Evolutionary conservation across 2,888 invertebrate genomes (phyloP), one percentile per base, ranked within the genome.

Genomic region (Melieria picta): DNA sequence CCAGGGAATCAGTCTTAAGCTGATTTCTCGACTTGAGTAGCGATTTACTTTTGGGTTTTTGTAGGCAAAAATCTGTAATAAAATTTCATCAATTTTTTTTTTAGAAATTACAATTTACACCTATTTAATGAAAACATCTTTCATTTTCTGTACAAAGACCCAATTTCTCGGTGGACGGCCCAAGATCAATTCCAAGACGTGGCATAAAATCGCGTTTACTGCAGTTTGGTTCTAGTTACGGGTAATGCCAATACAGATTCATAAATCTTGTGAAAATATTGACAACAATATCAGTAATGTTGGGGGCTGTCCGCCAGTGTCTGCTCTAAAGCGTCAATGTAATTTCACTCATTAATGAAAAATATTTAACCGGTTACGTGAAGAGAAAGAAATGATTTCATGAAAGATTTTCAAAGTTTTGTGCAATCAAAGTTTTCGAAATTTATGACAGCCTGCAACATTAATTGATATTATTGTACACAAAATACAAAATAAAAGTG

Each of bases 161-260:
- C 78, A 89, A 89, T 83, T 87, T 88, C 84, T 90, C 90, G 85
- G 92, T 91, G 89, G 93, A 93, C 90, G 93, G 93, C 89, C 92
- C 93, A 89, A 93, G 93, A 91, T 93, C 94, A 90, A 91, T 94
- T 91, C 94, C 94, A 88, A 92, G 93, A 87, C 93, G 94, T 88
- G 94, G 94, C 87, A 93, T 94, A 89, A 95, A 94, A 89, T 95
- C 95, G 85, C 93, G 96, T 85, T 92, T 95, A 85, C 92, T 95
- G 88, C 94, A 94, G 91, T 94, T 95, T 91, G 92, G 91, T 89
- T 93, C 94, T 86, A 94, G 93, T 89, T 90, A 91, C 90, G 95
- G 95, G 96, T 95, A 94, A 90, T 62, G 48, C 57, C 47, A 56
- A 56, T 65, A 61, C 4, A 64, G 60, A 66, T 71, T 43, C 16